Conservation (phyloP, 2,113 vertebrate genomes). For the Labeo catla region DNA sequence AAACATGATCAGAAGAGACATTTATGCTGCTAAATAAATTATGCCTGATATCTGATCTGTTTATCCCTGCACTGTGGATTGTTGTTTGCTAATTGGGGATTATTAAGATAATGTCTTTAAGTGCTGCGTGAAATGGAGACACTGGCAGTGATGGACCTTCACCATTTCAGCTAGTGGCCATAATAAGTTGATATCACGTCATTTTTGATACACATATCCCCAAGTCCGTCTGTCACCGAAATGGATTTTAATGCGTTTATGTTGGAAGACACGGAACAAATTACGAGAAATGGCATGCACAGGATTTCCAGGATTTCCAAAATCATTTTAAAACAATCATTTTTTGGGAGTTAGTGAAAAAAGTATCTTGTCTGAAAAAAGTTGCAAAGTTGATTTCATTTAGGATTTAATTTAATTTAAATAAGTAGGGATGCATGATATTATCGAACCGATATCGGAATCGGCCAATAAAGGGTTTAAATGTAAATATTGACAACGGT, state of each 20-base stretch:
- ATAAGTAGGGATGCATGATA: too few relatives aligned
- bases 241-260: neutral
- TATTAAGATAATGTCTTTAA: constrained; percentile 41
- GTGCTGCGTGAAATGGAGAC: constrained; percentile 10
- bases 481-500: too few relatives aligned
- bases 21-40: neutral
- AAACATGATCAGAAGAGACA: neutral
- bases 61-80: constrained; percentile 17
- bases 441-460: too few relatives aligned
- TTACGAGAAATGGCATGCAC: neutral
- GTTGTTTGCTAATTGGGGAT: constrained; percentile 13
- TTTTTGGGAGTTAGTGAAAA: neutral
- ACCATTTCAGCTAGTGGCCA: neutral
- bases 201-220: neutral
- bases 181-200: neutral
- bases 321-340: neutral
- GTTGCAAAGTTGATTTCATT: neutral
- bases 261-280: neutral
- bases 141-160: neutral
- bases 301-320: neutral
- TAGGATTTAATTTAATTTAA: too few relatives aligned
- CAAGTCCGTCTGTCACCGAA: neutral
- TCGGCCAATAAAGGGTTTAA: too few relatives aligned
- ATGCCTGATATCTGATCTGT: neutral
- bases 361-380: too few relatives aligned